Percentiles rank a stretch among this genome's conserved stretches.
These are phyloP conservation scores for Morinoia aosen DNA, from an alignment of 2,888 invertebrate genomes.

Conservation along the genomic window DNA sequence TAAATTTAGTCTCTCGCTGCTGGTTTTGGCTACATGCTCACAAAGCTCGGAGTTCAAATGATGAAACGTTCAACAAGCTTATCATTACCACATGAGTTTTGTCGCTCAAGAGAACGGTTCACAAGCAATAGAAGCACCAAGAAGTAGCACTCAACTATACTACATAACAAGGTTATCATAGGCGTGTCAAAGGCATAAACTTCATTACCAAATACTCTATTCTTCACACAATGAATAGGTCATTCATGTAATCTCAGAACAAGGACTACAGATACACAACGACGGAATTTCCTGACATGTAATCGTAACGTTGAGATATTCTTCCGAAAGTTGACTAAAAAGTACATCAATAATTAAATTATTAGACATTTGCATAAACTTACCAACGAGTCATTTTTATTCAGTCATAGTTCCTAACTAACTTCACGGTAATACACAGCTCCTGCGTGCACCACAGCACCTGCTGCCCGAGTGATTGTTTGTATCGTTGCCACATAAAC, in stretches of 20 bases:
- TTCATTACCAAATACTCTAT: not conserved
- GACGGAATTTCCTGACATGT: not conserved
- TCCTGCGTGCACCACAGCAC: conserved; percentile 23
- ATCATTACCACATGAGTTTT: too few relatives aligned
- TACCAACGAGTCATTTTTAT: conserved; percentile 14
- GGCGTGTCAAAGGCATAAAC: not conserved
- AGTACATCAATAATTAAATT: not conserved
- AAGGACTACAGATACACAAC: not conserved
- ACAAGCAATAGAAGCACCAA: not conserved
- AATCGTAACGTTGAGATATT: not conserved
- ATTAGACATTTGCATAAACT: not conserved
- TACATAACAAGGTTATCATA: not conserved
- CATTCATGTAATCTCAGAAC: not conserved
- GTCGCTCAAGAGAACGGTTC: too few relatives aligned
- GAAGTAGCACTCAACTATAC: not conserved
- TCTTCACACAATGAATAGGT: conserved; percentile 10
- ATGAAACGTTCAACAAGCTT: too few relatives aligned
- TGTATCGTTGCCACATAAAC: conserved; percentile 8
- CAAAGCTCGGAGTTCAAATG: too few relatives aligned
- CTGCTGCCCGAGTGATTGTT: conserved; percentile 37
- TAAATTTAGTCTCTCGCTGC: too few relatives aligned
- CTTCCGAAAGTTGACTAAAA: not conserved
- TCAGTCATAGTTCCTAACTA: not conserved
- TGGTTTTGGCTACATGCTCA: too few relatives aligned
- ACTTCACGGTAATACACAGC: not conserved